phyloP scores from a whole-genome alignment of 1,140 invertebrate species.

The Neodiprion virginianus region DNA sequence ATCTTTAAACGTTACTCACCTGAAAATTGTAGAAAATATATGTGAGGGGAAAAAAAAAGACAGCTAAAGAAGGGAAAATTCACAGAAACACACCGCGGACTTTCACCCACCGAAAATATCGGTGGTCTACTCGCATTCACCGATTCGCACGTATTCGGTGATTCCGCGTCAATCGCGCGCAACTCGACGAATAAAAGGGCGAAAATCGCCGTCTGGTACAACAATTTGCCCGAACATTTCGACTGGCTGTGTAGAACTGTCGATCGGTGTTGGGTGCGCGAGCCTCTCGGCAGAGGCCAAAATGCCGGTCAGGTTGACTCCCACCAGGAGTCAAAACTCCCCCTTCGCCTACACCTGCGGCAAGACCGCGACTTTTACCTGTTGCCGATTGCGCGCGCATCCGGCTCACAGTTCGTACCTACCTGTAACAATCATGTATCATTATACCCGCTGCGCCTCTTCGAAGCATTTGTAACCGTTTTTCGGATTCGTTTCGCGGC shows the following conservation, averaged over 20 bases:
- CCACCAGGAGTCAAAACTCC: constrained; percentile 41
- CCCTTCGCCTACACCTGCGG: constrained; percentile 41
- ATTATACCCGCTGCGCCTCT: background rate
- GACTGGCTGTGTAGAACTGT: constrained; percentile 38
- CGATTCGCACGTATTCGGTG: too few species aligned
- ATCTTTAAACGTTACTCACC: too few species aligned
- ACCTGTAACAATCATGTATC: too few species aligned
- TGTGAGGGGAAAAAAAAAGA: too few species aligned
- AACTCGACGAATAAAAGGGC: too few species aligned
- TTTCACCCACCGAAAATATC: too few species aligned
- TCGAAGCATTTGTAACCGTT: background rate
- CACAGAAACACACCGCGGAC: too few species aligned
- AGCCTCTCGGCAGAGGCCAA: constrained; percentile 32
- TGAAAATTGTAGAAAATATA: too few species aligned
- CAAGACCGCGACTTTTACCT: constrained; percentile 41
- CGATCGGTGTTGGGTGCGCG: constrained; percentile 34
- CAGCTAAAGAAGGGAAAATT: too few species aligned
- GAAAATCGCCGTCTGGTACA: too few species aligned
- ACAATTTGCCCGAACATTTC: background rate
- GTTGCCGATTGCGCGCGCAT: constrained; percentile 45
- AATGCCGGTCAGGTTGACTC: constrained; percentile 47
- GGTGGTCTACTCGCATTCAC: too few species aligned
- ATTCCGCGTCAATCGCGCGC: too few species aligned
- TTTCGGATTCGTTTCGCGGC: background rate
- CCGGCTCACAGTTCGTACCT: background rate